Evolutionary conservation across 2,888 invertebrate genomes (phyloP).

Genomic region (Tenodera sinensis): DNA sequence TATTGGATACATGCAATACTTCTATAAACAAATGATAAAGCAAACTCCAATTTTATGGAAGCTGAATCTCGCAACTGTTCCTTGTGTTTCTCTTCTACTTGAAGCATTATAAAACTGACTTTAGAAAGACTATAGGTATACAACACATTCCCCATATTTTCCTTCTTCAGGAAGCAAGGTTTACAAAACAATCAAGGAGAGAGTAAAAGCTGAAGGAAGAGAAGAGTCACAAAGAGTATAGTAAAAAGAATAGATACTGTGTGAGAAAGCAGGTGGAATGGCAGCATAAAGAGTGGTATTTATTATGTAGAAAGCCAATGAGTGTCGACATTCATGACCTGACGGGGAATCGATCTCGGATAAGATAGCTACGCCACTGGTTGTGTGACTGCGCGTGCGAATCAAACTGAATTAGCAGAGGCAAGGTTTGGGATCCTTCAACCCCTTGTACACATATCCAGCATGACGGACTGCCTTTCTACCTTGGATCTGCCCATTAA

Average conservation of each 20-base stretch:
- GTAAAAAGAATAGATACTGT: not conserved
- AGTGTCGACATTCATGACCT: not conserved
- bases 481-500: slow-evolving; percentile 15
- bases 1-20: no score
- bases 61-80: no score
- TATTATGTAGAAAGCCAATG: not conserved
- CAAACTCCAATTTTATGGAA: no score
- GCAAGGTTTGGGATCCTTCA: not conserved
- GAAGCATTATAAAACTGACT: no score
- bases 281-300: not conserved
- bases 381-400: not conserved
- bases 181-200: not conserved
- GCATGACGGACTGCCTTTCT: not conserved
- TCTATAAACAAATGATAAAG: no score
- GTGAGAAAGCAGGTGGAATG: not conserved
- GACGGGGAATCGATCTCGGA: not conserved
- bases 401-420: slow-evolving; percentile 18
- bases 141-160: no score
- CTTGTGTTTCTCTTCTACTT: no score
- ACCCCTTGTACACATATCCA: slow-evolving; percentile 1
- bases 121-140: no score
- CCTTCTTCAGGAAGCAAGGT: no score
- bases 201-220: not conserved
- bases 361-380: not conserved
- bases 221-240: not conserved